These are phyloP conservation scores for Lycophotia porphyrea DNA, from an alignment of 2,888 invertebrate species.

Conservation along the genomic window DNA sequence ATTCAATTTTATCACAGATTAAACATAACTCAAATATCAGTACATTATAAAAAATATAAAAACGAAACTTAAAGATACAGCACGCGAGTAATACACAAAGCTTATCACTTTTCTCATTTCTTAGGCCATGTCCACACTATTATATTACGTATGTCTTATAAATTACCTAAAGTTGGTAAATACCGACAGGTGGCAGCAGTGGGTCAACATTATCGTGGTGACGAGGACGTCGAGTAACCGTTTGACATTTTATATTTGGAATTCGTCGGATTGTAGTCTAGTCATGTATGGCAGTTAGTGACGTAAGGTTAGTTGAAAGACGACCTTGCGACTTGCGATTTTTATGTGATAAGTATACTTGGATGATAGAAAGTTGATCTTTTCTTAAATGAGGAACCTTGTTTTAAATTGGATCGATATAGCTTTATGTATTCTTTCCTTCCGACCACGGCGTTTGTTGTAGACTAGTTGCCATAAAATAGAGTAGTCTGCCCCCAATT, in stretches of 20 bases:
- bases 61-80: conserved; percentile 58
- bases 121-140: conserved; percentile 67
- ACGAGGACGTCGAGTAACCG: conserved; percentile 76
- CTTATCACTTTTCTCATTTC: conserved; percentile 62
- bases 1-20: conserved; percentile 3
- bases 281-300: conserved; percentile 45
- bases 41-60: conserved; percentile 21
- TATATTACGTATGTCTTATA: conserved; percentile 52
- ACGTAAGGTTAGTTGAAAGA: conserved; percentile 34
- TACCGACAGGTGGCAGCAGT: conserved; percentile 67
- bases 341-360: conserved; percentile 8
- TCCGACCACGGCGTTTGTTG: not conserved
- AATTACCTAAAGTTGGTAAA: conserved; percentile 71
- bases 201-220: conserved; percentile 75
- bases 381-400: not conserved
- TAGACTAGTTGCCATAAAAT: not conserved
- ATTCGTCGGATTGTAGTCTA: conserved; percentile 46
- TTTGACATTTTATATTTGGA: conserved; percentile 68
- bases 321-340: conserved; percentile 40
- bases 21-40: conserved; percentile 3
- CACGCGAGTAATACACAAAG: conserved; percentile 64
- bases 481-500: not conserved
- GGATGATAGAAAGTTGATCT: not conserved
- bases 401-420: not conserved
- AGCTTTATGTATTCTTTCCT: not conserved